These are phyloP conservation scores for Dinothrombium tinctorium DNA, from an alignment of 1,140 invertebrate species.

Conservation along the genomic window DNA sequence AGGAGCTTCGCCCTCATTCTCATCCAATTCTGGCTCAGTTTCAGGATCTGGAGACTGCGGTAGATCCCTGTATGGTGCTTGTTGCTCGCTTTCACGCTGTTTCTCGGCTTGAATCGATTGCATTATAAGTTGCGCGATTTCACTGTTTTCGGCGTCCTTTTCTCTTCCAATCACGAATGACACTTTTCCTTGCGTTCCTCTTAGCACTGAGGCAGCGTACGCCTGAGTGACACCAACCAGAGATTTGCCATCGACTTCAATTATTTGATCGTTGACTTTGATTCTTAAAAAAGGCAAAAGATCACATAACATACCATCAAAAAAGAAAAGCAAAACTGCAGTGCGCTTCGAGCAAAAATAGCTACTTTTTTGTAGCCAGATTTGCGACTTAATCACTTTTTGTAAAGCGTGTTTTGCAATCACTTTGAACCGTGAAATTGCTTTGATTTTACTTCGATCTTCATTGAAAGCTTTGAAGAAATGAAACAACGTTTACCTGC, in stretches of 20 bases:
- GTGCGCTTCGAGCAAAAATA: too few species aligned
- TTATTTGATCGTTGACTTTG: conserved; percentile 87
- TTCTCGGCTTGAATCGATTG: conserved; percentile 67
- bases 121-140: conserved; percentile 48
- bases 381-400: too few species aligned
- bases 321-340: too few species aligned
- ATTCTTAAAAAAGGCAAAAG: conserved; percentile 26
- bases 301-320: too few species aligned
- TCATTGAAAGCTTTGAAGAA: not conserved
- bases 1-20: conserved; percentile 23
- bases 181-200: conserved; percentile 82
- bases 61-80: too few species aligned
- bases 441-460: too few species aligned
- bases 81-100: conserved; percentile 26
- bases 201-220: conserved; percentile 82
- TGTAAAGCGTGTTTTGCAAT: too few species aligned
- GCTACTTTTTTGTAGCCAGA: too few species aligned
- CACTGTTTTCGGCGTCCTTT: conserved; percentile 77
- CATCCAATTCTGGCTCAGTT: not conserved
- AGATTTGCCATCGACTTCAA: conserved; percentile 96
- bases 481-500: too few species aligned
- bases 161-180: conserved; percentile 74
- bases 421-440: too few species aligned
- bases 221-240: conserved; percentile 95
- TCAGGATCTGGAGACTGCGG: not conserved